phyloP scores from a whole-genome alignment of 1,140 invertebrate genomes.

The Drosophila baimaii region DNA sequence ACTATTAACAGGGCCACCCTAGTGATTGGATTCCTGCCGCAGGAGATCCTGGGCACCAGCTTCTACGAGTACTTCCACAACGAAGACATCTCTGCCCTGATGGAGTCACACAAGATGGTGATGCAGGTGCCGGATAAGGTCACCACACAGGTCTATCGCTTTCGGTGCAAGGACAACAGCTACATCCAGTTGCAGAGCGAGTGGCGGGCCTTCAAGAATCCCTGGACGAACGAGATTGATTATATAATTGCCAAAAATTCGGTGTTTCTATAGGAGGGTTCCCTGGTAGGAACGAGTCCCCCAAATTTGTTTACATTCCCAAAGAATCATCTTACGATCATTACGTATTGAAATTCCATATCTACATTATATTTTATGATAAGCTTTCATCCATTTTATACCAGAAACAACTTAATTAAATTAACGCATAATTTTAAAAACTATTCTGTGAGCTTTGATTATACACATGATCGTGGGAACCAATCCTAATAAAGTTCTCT shows the following conservation, averaged over 20 bases:
- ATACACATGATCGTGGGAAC: conserved; percentile 5
- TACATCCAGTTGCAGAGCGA: conserved; percentile 91
- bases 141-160: conserved; percentile 90
- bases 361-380: conserved; percentile 6
- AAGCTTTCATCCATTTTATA: conserved; percentile 31
- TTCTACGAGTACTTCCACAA: conserved; percentile 97
- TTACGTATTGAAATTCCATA: conserved; percentile 11
- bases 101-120: conserved; percentile 93
- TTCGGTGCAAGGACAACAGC: conserved; percentile 90
- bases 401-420: conserved; percentile 24
- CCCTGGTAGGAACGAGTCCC: background rate
- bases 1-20: conserved; percentile 93
- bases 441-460: background rate
- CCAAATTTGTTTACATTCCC: conserved; percentile 8
- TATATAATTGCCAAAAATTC: conserved; percentile 94
- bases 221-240: conserved; percentile 96
- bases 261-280: conserved; percentile 86
- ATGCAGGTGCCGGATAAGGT: conserved; percentile 88
- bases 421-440: conserved; percentile 1
- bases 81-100: conserved; percentile 92
- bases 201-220: conserved; percentile 95
- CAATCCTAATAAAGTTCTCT: background rate
- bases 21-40: conserved; percentile 95
- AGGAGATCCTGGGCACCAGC: conserved; percentile 95
- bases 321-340: conserved; percentile 19